Percentiles rank a stretch among this genome's conserved stretches.
phyloP scores from a whole-genome alignment of 2,797 vertebrate genomes.

The Austrolebias charrua region DNA sequence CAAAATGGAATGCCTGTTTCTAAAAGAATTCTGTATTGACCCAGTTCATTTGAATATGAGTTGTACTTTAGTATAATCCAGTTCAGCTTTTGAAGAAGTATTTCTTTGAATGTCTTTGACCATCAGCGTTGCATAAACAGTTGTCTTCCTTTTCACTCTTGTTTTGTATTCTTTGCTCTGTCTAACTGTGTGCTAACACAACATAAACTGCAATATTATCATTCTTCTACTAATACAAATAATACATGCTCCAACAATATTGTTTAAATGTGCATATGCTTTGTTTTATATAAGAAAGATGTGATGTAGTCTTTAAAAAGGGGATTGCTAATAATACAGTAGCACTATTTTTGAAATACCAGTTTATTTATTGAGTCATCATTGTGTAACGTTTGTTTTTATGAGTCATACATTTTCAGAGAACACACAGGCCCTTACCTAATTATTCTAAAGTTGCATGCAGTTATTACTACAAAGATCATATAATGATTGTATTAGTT shows the following conservation, averaged over 20 bases:
- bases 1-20: constrained; percentile 52
- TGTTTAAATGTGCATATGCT: constrained; percentile 44
- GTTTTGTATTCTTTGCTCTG: constrained; percentile 34
- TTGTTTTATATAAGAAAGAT: constrained; percentile 40
- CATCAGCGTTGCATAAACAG: constrained; percentile 68
- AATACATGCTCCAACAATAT: constrained; percentile 32
- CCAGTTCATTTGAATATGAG: constrained; percentile 56
- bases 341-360: constrained; percentile 16
- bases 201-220: constrained; percentile 51
- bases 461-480: neutral
- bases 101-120: constrained; percentile 58
- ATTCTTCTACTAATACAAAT: constrained; percentile 51
- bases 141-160: constrained; percentile 32
- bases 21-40: constrained; percentile 49
- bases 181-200: constrained; percentile 39
- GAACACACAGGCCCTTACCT: constrained; percentile 26
- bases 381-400: constrained; percentile 41
- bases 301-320: constrained; percentile 38
- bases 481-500: neutral
- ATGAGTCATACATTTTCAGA: constrained; percentile 29
- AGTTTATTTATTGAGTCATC: constrained; percentile 18
- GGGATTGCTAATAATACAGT: constrained; percentile 15
- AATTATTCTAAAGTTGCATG: constrained; percentile 8
- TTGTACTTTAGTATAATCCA: constrained; percentile 39
- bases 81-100: constrained; percentile 37